Percentiles rank a stretch among this genome's conserved stretches.
Conservation (phyloP, 2,113 vertebrate genomes). For the Periophthalmodon schlosseri region DNA sequence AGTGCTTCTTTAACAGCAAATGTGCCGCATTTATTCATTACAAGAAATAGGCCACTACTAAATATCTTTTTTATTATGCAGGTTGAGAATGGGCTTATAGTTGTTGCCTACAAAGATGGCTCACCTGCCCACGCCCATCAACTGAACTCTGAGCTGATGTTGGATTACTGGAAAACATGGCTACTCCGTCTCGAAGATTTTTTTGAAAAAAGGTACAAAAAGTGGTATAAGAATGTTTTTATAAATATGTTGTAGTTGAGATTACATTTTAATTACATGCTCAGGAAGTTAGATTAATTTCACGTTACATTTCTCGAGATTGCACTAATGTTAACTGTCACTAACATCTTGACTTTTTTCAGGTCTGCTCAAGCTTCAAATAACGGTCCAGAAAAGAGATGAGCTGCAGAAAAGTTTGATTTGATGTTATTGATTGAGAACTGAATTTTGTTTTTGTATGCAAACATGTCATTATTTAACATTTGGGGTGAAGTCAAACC, state of each 20-base stretch:
- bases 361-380: constrained; percentile 33
- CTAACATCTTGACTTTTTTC: constrained; percentile 1
- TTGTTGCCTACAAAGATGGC: constrained; percentile 93
- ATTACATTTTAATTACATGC: no score
- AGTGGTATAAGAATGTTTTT: background rate
- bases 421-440: background rate
- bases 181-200: constrained; percentile 87
- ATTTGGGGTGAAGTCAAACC: constrained; percentile 42
- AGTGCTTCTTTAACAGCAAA: background rate
- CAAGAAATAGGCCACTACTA: background rate
- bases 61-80: constrained; percentile 46
- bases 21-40: background rate
- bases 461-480: background rate
- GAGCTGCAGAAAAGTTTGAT: background rate
- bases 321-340: background rate
- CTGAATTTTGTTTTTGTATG: background rate
- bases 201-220: constrained; percentile 65
- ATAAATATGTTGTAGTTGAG: background rate
- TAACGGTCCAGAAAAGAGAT: constrained; percentile 21
- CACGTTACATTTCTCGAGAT: background rate
- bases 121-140: constrained; percentile 87
- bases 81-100: constrained; percentile 90
- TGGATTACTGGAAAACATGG: constrained; percentile 89
- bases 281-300: background rate
- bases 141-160: constrained; percentile 80